These are phyloP conservation scores for Mesembrinibis cayennensis DNA, from an alignment of 2,113 vertebrate genomes.

Conservation along the genomic window DNA sequence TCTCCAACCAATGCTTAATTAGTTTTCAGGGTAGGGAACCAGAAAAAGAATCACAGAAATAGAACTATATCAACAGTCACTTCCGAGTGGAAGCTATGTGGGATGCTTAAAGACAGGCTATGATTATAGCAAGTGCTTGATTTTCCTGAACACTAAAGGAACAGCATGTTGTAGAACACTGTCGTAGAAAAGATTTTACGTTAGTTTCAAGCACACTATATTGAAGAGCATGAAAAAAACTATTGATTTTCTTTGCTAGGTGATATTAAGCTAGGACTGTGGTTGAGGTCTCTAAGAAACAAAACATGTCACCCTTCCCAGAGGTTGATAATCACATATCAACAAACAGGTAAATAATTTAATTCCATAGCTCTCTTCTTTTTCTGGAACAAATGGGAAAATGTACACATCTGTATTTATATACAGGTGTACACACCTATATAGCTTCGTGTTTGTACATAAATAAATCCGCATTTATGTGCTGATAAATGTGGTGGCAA, in stretches of 20 bases:
- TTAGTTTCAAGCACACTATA: background rate
- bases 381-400: background rate
- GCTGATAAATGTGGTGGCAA: background rate
- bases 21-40: background rate
- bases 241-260: background rate
- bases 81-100: background rate
- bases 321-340: background rate
- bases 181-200: background rate
- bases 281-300: background rate
- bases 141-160: background rate
- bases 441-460: background rate
- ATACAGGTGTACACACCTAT: background rate
- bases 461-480: background rate
- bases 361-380: background rate
- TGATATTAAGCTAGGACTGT: background rate
- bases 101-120: background rate
- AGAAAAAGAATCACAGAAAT: background rate
- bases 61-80: background rate
- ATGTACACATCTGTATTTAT: background rate
- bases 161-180: background rate
- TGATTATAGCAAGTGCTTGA: background rate
- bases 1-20: background rate
- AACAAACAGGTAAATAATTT: background rate
- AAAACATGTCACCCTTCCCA: background rate
- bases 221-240: background rate